Evolutionary conservation across 1,140 invertebrate genomes (phyloP).

Genomic region (Camponotus pennsylvanicus): DNA sequence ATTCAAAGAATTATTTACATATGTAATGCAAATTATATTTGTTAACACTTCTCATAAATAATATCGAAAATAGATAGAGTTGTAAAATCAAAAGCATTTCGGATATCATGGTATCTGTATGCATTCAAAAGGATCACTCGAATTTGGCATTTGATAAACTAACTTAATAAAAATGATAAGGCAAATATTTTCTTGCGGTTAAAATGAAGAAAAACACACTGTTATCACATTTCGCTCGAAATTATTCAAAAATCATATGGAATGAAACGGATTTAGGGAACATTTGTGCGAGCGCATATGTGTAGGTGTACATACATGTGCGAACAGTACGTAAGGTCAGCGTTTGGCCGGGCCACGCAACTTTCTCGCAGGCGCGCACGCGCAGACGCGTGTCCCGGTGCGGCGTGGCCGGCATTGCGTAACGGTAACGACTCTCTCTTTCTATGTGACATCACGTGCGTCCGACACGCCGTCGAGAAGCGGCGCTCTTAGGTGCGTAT

Average conservation of each 20-base stretch:
- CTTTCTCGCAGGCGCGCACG: constrained; percentile 80
- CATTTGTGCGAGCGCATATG: no score
- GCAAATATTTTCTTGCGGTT: no score
- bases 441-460: constrained; percentile 85
- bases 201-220: background rate
- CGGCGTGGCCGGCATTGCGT: constrained; percentile 80
- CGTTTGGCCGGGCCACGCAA: constrained; percentile 82
- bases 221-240: background rate
- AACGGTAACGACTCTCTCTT: constrained; percentile 86
- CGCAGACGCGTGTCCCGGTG: constrained; percentile 37
- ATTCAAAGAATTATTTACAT: background rate
- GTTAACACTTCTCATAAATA: background rate
- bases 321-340: constrained; percentile 84
- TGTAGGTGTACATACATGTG: background rate
- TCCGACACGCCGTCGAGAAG: constrained; percentile 59
- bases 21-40: background rate
- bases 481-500: background rate
- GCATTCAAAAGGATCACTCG: background rate
- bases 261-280: background rate
- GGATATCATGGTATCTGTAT: background rate
- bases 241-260: background rate
- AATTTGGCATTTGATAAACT: background rate
- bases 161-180: background rate
- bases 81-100: background rate
- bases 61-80: background rate